These are phyloP conservation scores for Symphodus melops DNA, from an alignment of 2,113 vertebrate genomes.

Conservation along the genomic window DNA sequence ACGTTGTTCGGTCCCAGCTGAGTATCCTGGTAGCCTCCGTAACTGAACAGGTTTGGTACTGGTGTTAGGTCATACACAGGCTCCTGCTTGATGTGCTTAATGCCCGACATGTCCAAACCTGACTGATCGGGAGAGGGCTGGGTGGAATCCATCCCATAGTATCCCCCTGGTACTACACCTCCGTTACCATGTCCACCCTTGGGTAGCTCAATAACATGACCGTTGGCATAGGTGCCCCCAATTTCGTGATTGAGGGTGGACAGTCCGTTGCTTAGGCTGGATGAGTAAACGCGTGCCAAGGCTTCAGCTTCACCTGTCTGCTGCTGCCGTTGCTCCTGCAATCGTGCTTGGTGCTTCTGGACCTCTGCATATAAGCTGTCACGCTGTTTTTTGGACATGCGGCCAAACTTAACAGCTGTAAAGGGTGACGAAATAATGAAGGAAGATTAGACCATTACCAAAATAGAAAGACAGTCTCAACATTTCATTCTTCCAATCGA, in stretches of 20 bases:
- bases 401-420: constrained; percentile 97
- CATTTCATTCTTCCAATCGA: background rate
- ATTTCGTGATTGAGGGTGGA: constrained; percentile 91
- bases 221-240: constrained; percentile 91
- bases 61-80: constrained; percentile 98
- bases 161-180: constrained; percentile 79
- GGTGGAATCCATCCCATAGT: constrained; percentile 94
- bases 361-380: constrained; percentile 98
- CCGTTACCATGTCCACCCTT: constrained; percentile 85
- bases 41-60: constrained; percentile 97
- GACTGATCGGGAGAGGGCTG: constrained; percentile 98
- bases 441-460: background rate
- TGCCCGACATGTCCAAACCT: constrained; percentile 97
- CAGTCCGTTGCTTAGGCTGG: constrained; percentile 91
- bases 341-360: constrained; percentile 96
- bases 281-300: constrained; percentile 92
- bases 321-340: constrained; percentile 95
- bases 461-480: background rate
- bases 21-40: constrained; percentile 94
- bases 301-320: constrained; percentile 95
- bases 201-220: constrained; percentile 93
- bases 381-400: constrained; percentile 99
- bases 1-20: constrained; percentile 90
- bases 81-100: constrained; percentile 99
- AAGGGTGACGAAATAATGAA: background rate